Conservation (phyloP, 2,113 vertebrate species). For the Motacilla tschutschensis region DNA sequence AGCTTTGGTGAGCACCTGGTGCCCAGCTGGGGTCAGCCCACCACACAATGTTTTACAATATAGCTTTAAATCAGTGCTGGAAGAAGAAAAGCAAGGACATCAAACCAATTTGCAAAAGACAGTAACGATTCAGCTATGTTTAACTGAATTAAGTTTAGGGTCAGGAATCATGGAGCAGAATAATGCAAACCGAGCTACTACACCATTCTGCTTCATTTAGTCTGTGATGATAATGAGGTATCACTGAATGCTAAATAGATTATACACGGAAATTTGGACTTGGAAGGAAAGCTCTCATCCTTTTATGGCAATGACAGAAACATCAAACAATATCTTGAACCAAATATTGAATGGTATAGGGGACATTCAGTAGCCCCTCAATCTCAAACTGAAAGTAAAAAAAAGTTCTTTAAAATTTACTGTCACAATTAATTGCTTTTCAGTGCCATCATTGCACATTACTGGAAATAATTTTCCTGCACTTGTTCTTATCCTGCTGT, state of each 20-base stretch:
- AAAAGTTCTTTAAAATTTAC: not conserved
- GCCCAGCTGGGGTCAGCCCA: not conserved
- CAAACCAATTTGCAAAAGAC: not conserved
- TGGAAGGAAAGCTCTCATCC: not conserved
- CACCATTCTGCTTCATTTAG: slow-evolving; percentile 15
- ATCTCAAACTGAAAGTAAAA: not conserved
- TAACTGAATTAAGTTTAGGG: not conserved
- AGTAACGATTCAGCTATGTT: not conserved
- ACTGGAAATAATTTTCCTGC: not conserved
- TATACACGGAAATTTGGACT: not conserved
- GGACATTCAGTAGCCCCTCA: not conserved
- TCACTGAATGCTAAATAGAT: slow-evolving; percentile 1
- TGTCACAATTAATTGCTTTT: not conserved
- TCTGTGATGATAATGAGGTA: slow-evolving; percentile 5
- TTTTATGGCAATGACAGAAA: not conserved
- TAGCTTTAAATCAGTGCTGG: not conserved
- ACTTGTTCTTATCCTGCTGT: not conserved
- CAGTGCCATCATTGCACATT: not conserved
- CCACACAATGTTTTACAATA: not conserved
- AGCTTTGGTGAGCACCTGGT: not conserved
- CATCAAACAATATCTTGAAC: not conserved
- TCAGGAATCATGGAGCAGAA: not conserved
- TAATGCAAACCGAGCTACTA: not conserved
- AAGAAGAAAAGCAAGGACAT: not conserved
- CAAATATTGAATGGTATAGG: not conserved